phyloP scores from a whole-genome alignment of 2,113 vertebrate genomes.

The Lates calcarifer region DNA sequence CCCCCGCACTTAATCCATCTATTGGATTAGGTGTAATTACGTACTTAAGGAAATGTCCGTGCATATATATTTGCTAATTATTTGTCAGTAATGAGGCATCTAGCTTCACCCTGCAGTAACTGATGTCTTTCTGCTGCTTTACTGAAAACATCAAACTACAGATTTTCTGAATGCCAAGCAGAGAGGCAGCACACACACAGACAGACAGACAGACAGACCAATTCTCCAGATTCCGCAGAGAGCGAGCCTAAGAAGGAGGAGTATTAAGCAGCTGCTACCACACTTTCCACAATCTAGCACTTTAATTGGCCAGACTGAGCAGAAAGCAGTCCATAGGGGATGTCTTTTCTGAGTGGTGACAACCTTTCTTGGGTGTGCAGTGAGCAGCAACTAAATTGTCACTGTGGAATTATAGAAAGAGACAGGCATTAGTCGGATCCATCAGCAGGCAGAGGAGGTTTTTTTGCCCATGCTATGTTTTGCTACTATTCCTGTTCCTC shows the following conservation, averaged over 20 bases:
- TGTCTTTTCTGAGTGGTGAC: constrained; percentile 72
- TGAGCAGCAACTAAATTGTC: constrained; percentile 73
- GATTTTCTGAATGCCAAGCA: constrained; percentile 29
- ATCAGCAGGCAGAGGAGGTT: constrained; percentile 46
- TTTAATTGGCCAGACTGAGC: constrained; percentile 76
- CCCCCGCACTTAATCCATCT: no score
- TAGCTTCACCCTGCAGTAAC: background rate
- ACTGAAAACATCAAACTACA: constrained; percentile 38
- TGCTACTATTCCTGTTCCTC: constrained; percentile 10
- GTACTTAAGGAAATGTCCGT: background rate
- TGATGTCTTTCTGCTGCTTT: constrained; percentile 1
- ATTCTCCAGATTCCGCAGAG: constrained; percentile 41
- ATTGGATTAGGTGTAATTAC: background rate
- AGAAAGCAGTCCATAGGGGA: constrained; percentile 67
- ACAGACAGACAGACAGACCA: background rate
- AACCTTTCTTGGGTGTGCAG: constrained; percentile 73
- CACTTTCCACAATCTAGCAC: constrained; percentile 55
- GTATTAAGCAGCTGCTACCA: constrained; percentile 66
- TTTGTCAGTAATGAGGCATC: constrained; percentile 1
- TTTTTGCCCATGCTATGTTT: constrained; percentile 16
- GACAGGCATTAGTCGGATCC: constrained; percentile 70
- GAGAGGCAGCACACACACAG: constrained; percentile 9
- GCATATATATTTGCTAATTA: background rate
- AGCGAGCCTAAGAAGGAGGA: constrained; percentile 42
- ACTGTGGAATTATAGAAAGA: constrained; percentile 70